A percentile compares a stretch with the other conserved stretches of the same genome.
These are phyloP conservation scores for Oreotrochilus melanogaster DNA, from an alignment of 2,113 vertebrate genomes.

Conservation along the genomic window DNA sequence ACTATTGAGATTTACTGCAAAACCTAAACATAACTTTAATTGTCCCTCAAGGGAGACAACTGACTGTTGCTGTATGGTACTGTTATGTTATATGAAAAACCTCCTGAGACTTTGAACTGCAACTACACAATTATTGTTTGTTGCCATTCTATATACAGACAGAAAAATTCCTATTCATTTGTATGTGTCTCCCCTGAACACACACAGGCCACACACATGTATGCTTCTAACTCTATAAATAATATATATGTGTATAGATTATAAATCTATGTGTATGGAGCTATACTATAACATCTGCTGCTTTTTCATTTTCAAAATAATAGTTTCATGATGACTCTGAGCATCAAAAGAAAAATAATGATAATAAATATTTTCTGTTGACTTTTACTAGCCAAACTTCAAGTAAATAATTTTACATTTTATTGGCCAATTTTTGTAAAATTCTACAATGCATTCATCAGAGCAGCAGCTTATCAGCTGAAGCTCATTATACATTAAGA, in stretches of 20 bases:
- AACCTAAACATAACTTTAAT: neutral
- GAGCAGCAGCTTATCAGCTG: neutral
- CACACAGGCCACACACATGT: neutral
- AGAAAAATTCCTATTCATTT: neutral
- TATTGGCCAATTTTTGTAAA: neutral
- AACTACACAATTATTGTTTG: neutral
- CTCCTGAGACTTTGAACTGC: neutral
- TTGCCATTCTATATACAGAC: neutral
- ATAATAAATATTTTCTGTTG: neutral
- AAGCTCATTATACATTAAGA: neutral
- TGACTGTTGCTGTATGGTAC: neutral
- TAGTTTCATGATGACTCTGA: neutral
- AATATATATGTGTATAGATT: no score
- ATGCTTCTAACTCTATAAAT: neutral
- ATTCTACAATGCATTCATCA: neutral
- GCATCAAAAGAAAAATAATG: neutral
- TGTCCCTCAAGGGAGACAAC: neutral
- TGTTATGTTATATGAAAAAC: neutral
- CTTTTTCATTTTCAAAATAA: neutral
- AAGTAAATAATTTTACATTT: neutral
- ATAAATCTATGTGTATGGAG: neutral
- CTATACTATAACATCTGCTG: neutral
- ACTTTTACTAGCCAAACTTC: neutral
- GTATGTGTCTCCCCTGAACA: neutral
- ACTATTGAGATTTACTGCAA: neutral